Base-by-base conservation (phyloP, 2,888 invertebrate species). In the Ditula angustiorana region DNA sequence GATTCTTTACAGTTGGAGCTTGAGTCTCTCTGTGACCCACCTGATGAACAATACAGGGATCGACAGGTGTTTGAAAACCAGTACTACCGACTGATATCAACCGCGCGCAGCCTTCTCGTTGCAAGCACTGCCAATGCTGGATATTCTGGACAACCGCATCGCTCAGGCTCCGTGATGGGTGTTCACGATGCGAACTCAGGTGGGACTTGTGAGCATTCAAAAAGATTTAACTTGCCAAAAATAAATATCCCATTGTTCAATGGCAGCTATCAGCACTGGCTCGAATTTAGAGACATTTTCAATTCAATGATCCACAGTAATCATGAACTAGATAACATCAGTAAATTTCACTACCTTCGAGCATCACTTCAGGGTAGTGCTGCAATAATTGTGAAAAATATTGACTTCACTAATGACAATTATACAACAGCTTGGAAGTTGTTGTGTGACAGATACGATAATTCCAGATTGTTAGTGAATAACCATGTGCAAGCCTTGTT, bases 371-470 rank as follows among this genome's bases (percentile, higher is more conserved):
- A n/a, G 11, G 52, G 52, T 2, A 52, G 11, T n/a, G 52, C 52
- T 16, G 30, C 35, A 7, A 21, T 52, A 10, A 35, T 52, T 7
- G 33, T 52, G 5, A n/a, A 30, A 30, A 30, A 30, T 30, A 30
- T 30, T 8, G 30, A 30, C 10, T 30, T 2, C 30, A 30, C 30
- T 10, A 30, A 30, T 7, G 7, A 30, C 10, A 30, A 30, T 8
- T 30, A 30, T 30, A 30, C 30, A 2, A 7, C 10, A 16, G 64
- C 58, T 21, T 67, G 62, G 3, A 65, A 23, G n/a, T n/a, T n/a
- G n/a, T n/a, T n/a, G n/a, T n/a, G n/a, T n/a, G n/a, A n/a, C n/a
- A n/a, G n/a, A n/a, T n/a, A n/a, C n/a, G n/a, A n/a, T n/a, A n/a
- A n/a, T n/a, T n/a, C n/a, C n/a, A n/a, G n/a, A n/a, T n/a, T n/a